These are phyloP conservation scores for Scopus umbretta DNA, from an alignment of 2,113 vertebrate species.

Conservation along the genomic window DNA sequence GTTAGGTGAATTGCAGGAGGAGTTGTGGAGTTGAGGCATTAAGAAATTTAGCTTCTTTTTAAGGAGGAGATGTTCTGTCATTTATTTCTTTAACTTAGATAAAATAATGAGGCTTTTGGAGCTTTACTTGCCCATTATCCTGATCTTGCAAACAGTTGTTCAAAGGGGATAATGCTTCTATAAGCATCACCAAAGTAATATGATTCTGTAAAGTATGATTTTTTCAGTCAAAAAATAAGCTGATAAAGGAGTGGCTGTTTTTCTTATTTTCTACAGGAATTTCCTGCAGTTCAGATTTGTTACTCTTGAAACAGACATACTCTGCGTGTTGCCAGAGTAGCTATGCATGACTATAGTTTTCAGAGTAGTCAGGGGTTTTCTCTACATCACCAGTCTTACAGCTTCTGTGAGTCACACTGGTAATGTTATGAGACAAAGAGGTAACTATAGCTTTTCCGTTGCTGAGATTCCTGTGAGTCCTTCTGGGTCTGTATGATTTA, in stretches of 20 bases:
- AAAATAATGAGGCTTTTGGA: background rate
- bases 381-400: background rate
- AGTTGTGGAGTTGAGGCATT: background rate
- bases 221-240: background rate
- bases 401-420: background rate
- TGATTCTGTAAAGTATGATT: background rate
- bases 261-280: background rate
- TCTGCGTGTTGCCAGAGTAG: background rate
- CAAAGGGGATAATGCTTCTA: background rate
- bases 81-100: background rate
- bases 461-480: background rate
- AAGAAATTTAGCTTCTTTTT: background rate
- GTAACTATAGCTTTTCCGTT: background rate
- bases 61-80: background rate
- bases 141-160: background rate
- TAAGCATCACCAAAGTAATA: background rate
- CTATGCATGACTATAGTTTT: background rate
- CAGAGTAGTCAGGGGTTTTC: background rate
- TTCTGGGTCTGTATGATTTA: background rate
- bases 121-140: background rate
- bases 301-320: accelerated
- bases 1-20: background rate
- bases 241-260: background rate
- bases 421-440: background rate
- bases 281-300: background rate